Evolutionary conservation across 2,113 vertebrate genomes (phyloP).

Genomic region (Eira barbara): DNA sequence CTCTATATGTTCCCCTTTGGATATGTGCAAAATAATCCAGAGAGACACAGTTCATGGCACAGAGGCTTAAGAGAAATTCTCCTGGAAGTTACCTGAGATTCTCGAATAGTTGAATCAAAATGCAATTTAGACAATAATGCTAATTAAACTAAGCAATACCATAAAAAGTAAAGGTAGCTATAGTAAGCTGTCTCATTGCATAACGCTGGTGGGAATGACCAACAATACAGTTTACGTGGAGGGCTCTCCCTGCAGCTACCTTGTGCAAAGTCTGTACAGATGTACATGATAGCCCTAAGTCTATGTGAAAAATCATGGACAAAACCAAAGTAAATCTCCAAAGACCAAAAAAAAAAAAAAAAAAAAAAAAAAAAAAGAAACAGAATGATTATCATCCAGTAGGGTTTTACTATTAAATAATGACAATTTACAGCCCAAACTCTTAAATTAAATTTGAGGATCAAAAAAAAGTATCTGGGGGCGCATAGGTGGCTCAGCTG

Average conservation of each 20-base stretch:
- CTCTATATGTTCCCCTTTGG: background rate
- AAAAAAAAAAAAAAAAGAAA: background rate
- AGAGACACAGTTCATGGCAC: background rate
- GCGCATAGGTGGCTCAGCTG: background rate
- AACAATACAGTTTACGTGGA: background rate
- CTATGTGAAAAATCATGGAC: background rate
- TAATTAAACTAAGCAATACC: background rate
- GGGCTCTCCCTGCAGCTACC: background rate
- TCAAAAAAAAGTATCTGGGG: background rate
- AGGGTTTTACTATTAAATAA: background rate
- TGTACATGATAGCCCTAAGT: background rate
- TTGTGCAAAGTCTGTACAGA: background rate
- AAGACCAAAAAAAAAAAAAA: background rate
- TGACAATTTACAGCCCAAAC: background rate
- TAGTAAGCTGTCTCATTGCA: background rate
- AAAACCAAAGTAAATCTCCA: background rate
- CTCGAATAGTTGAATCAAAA: background rate
- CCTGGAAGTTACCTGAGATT: background rate
- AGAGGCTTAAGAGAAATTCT: background rate
- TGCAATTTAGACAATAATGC: background rate
- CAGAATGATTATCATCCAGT: background rate
- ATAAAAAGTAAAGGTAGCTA: background rate
- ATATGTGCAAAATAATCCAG: background rate
- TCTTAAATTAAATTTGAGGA: background rate
- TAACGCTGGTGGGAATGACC: background rate